Evolutionary conservation across 1,140 invertebrate genomes (phyloP).

Genomic region (Drosophila mauritiana): DNA sequence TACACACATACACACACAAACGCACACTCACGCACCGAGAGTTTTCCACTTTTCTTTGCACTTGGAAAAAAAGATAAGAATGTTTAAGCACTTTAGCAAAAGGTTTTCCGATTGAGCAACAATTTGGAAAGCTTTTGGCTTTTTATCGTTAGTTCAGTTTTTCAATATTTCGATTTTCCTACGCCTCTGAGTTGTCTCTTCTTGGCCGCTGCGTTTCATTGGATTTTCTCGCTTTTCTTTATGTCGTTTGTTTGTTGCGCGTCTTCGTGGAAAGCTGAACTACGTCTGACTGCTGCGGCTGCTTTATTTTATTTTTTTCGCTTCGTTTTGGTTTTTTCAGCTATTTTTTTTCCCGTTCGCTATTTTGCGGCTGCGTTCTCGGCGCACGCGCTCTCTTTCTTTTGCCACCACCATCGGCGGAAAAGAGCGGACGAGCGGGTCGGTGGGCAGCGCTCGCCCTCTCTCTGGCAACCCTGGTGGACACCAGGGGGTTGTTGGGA

Average conservation of each 20-base stretch:
- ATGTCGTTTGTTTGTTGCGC: conserved; percentile 61
- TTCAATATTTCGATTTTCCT: conserved; percentile 23
- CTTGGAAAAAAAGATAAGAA: conserved; percentile 31
- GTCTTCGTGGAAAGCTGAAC: conserved; percentile 76
- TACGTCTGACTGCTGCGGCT: conserved; percentile 65
- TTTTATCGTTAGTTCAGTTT: neutral
- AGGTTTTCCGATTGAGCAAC: conserved; percentile 5
- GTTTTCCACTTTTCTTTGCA: conserved; percentile 49
- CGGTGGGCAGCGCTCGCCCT: conserved; percentile 2
- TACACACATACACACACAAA: conserved; percentile 51
- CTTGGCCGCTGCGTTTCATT: conserved; percentile 20
- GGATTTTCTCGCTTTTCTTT: conserved; percentile 37
- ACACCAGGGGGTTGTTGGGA: conserved; percentile 11
- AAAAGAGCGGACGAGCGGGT: conserved; percentile 1
- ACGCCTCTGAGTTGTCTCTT: conserved; percentile 14
- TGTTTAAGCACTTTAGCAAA: neutral
- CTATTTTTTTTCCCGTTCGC: conserved; percentile 22
- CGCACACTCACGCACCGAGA: conserved; percentile 14
- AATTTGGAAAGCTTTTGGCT: conserved; percentile 3
- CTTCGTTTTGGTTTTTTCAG: conserved; percentile 37
- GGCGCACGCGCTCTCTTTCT: conserved; percentile 62
- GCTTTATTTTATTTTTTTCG: conserved; percentile 53
- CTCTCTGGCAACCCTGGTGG: conserved; percentile 20
- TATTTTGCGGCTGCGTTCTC: conserved; percentile 56
- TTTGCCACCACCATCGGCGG: conserved; percentile 33